Evolutionary conservation across 2,797 vertebrate species (phyloP), one percentile per base, ranked within the genome.

Genomic region (Chiropotes sagulatus): DNA sequence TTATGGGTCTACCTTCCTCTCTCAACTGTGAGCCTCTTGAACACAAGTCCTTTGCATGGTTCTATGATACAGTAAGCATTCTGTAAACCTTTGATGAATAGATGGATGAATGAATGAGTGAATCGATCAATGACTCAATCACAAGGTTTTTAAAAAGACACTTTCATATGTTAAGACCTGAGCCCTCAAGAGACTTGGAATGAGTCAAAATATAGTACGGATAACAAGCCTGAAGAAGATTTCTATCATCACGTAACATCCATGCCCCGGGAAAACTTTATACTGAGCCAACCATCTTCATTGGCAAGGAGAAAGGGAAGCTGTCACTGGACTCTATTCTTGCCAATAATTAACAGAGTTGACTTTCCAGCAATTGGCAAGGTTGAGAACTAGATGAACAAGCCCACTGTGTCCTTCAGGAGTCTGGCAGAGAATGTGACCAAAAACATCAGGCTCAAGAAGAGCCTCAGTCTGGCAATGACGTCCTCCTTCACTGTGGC

Each of bases 371-470:
- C 64, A 75, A 36, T 17, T 83, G 81, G 50, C 80, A 92, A 90
- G 24, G 6, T 58, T 79, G 57, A 88, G 57, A 93, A 78, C 41
- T 90, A 30, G 9, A 81, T 67, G 54, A 70, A 73, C 17, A 70
- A 80, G 44, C 24, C 78, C 57, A 80, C 28, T 41, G 10, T 89
- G 93, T 92, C 50, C 96, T 96, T 95, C 72, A 92, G 33, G 61
- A 89, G 4, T 39, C 28, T 94, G 75, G 52, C 80, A 86, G 41
- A 78, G 44, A 73, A 24, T 2, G 14, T 14, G 22, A 20, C 52
- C 73, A 33, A 81, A 67, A 84, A 79, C 22, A 14, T 48, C 10
- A 48, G n/a, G 24, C 72, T 93, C 52, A 30, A 64, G 48, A 54
- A 88, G 75, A 92, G 39, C 28, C 12, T 0, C 82, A 58, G 5